phyloP scores from a whole-genome alignment of 2,113 vertebrate species.

The Callorhinus ursinus region DNA sequence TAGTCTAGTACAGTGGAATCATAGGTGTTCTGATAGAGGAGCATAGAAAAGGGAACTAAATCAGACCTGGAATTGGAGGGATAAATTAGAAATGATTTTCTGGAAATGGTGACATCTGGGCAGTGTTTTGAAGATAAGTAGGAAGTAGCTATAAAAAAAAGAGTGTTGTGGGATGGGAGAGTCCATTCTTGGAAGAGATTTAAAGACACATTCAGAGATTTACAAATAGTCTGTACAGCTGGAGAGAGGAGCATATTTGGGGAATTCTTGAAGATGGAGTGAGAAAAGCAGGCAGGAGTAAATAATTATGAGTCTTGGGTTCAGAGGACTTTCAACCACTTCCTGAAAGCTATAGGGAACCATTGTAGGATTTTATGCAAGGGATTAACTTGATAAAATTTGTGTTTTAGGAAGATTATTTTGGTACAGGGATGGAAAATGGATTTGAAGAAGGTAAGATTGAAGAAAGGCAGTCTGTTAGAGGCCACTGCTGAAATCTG shows the following conservation, averaged over 20 bases:
- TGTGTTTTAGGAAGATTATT: not conserved
- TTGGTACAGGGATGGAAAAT: not conserved
- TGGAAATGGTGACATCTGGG: conserved; percentile 5
- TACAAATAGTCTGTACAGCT: not conserved
- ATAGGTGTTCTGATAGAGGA: not conserved
- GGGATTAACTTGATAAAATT: not conserved
- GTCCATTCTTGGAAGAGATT: not conserved
- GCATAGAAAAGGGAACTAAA: not conserved
- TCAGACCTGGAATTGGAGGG: not conserved
- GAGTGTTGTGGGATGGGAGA: not conserved
- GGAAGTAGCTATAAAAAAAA: not conserved
- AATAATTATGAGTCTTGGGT: not conserved
- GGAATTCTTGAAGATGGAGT: not conserved
- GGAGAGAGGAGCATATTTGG: not conserved
- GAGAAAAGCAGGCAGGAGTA: not conserved
- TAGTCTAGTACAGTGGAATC: not conserved
- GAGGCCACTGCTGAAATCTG: not conserved
- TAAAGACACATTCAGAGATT: conserved; percentile 24
- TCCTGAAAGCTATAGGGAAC: not conserved
- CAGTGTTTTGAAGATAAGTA: conserved; percentile 11
- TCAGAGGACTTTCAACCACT: not conserved
- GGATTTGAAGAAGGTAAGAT: conserved; percentile 4
- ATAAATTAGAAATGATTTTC: not conserved
- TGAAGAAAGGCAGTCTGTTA: not conserved
- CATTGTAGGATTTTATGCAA: not conserved